phyloP scores from a whole-genome alignment of 2,888 invertebrate species.

The Morpho achilles region DNA sequence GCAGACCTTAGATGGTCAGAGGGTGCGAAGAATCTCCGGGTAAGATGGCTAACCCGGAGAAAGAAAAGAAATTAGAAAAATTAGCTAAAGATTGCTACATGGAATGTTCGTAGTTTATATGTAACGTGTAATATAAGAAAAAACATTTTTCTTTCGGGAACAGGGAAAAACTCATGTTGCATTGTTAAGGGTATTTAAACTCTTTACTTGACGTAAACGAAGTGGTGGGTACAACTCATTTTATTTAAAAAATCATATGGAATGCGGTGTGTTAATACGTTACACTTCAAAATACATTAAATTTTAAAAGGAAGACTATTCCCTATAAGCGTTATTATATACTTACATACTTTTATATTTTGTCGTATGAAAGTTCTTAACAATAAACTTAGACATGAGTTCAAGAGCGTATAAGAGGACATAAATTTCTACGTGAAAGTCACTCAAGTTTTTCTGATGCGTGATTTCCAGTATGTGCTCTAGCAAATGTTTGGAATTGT shows the following conservation, averaged over 20 bases:
- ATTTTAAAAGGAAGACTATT: background rate
- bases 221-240: no score
- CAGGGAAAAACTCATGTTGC: no score
- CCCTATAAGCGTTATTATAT: constrained; percentile 29
- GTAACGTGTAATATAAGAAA: no score
- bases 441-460: constrained; percentile 15
- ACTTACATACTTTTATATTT: constrained; percentile 49
- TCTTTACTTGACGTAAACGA: no score
- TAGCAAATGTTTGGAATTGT: constrained; percentile 18
- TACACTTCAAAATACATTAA: background rate
- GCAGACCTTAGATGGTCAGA: no score
- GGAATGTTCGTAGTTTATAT: no score
- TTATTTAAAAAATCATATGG: background rate
- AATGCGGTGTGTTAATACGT: background rate
- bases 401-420: constrained; percentile 52
- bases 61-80: no score
- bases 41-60: no score
- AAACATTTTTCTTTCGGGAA: no score
- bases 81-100: no score
- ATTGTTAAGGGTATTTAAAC: no score
- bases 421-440: constrained; percentile 42
- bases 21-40: no score
- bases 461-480: constrained; percentile 3
- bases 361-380: constrained; percentile 49
- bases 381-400: constrained; percentile 45